Evolutionary conservation across 1,140 invertebrate genomes (phyloP), one percentile per base, ranked within the genome.

Genomic region (Portunus trituberculatus): DNA sequence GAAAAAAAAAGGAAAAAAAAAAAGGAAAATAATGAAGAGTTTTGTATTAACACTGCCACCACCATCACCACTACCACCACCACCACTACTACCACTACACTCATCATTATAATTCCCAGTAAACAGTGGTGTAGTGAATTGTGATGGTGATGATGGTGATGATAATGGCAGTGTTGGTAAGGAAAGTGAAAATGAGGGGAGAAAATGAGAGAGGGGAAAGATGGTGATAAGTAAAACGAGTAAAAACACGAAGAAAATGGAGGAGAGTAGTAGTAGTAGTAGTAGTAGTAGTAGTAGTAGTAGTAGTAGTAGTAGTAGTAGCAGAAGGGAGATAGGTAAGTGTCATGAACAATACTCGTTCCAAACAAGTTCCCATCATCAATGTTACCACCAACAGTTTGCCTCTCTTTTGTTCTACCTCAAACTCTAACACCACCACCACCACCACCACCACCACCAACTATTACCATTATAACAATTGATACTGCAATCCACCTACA

Each of bases 381-480:
- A 59, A 20, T 59, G 10, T 59, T 59, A 10, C 52, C 25, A 76
- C 67, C 20, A 76, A 25, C 12, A 20, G 10, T 59, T 59, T 20
- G 46, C 52, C 59, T 32, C 91, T 25, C 14, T 83, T 48, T 90
- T 25, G n/a, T 76, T 46, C 52, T n/a, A 0, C 12, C 25, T n/a
- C n/a, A 59, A 10, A 52, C 8, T 45, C 82, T 45, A 46, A 32
- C 14, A 12, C 92, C 82, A n/a, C 8, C 12, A 25, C 14, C 20
- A 52, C 28, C 46, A 82, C 76, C 91, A 83, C 91, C 52, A 76
- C 59, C 67, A 59, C 10, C 52, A 59, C 52, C 87, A 89, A 76
- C 67, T 76, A 76, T 76, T 76, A 76, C 67, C 67, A 76, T 76
- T 76, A 76, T 76, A 76, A 76, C 67, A n/a, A 76, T 76, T 76